Base-by-base conservation (phyloP, 2,797 vertebrate genomes). In the Ctenopoma kingsleyae region DNA sequence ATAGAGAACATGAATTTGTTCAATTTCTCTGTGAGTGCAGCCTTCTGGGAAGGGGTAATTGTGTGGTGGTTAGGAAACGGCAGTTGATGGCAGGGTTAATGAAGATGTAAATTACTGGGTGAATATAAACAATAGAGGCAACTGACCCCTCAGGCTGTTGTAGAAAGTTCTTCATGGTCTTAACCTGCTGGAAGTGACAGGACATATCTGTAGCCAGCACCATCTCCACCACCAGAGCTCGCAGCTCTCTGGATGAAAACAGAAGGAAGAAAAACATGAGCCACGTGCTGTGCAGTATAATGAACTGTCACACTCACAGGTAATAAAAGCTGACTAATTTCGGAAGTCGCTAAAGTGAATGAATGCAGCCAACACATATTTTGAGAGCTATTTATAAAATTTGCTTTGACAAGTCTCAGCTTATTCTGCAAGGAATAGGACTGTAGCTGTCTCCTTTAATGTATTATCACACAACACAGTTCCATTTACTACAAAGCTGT, bases 151-250 rank as follows among this genome's bases (percentile, higher is more conserved):
- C 98, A 12, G 97, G 97, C 80, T 97, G 98, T 82, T 97, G 97
- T 36, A 99, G 90, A 80, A 96, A 96, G 66, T 96, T 98, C 92
- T 98, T 99, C 98, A 99, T 99, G 68, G 96, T 92, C 92, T 99
- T 99, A 86, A 99, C 96, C 89, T 99, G 97, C 86, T 99, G 98
- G 91, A 99, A 99, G 89, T 98, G 97, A 91, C 97, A 98, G 79
- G 98, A 99, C 98, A 99, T 99, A 80, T 99, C 97, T 0, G 98
- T 99, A 76, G 98, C 97, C 93, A 99, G 89, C 71, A 99, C 98
- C 98, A 99, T 98, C 93, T 99, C 97, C 80, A 98, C 96, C 85
- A 99, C 98, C 75, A 99, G 92, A 55, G 96, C 93, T 76, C 98
- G 93, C 82, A 99, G 96, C 94, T 99, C 98, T 88, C 97, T 99